These are phyloP conservation scores for Polymixis flavicincta DNA, from an alignment of 2,888 invertebrate genomes.

Conservation along the genomic window DNA sequence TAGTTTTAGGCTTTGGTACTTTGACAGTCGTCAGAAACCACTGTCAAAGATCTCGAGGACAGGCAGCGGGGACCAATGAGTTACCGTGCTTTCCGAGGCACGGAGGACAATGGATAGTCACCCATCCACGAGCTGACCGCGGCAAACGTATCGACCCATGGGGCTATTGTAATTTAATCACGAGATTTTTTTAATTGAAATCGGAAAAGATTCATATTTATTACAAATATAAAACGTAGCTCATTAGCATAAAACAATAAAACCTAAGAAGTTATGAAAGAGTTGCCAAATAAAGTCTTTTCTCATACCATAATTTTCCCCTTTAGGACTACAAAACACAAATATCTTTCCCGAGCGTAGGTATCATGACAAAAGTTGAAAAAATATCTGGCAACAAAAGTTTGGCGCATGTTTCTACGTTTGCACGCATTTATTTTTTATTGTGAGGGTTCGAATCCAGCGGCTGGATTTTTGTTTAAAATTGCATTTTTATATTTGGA, in stretches of 20 bases:
- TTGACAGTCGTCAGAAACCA: no score
- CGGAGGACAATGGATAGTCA: no score
- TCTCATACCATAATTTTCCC: background rate
- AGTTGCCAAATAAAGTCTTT: background rate
- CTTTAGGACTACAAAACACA: background rate
- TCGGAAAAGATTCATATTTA: background rate
- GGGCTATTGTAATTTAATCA: no score
- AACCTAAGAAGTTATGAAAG: no score
- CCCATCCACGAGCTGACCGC: no score
- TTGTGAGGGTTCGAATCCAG: conserved; percentile 86
- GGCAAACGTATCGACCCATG: no score
- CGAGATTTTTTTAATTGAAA: no score
- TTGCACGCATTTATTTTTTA: conserved; percentile 87
- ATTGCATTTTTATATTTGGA: conserved; percentile 91
- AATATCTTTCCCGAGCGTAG: conserved; percentile 4
- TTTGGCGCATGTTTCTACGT: conserved; percentile 77
- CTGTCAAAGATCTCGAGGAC: no score
- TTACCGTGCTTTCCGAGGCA: no score
- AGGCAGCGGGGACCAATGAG: no score
- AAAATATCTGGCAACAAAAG: conserved; percentile 73
- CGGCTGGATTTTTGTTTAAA: conserved; percentile 88
- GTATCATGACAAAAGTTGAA: conserved; percentile 54
- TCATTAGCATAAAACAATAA: background rate
- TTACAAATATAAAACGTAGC: background rate
- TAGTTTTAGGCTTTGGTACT: no score